Evolutionary conservation across 2,797 vertebrate species (phyloP).

Genomic region (Chaetophractus vellerosus): DNA sequence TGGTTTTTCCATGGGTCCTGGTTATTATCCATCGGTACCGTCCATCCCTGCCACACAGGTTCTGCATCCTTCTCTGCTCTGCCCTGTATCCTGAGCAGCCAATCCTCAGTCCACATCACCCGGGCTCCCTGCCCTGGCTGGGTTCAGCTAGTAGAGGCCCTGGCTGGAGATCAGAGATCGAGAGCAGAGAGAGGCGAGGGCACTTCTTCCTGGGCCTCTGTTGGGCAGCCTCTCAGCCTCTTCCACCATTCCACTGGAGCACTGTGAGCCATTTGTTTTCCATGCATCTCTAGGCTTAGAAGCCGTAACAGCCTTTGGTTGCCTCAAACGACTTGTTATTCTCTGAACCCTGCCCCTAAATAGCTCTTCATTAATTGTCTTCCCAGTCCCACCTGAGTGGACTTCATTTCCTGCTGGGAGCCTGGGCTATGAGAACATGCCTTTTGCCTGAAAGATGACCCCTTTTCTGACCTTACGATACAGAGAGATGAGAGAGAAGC

Average conservation of each 20-base stretch:
- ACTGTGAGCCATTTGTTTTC: background rate
- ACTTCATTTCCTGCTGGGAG: conserved; percentile 10
- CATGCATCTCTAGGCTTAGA: background rate
- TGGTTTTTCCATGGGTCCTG: conserved; percentile 11
- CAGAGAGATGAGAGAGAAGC: background rate
- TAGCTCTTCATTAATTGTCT: conserved; percentile 2
- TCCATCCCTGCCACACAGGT: too few species aligned
- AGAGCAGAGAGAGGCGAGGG: background rate
- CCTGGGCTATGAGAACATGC: background rate
- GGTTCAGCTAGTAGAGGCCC: background rate
- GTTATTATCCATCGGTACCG: background rate
- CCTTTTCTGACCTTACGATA: background rate
- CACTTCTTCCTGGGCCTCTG: background rate
- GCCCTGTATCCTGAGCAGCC: background rate
- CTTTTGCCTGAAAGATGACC: background rate
- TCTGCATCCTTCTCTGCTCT: background rate
- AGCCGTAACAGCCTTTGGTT: background rate
- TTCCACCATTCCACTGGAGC: background rate
- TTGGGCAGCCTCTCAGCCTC: background rate
- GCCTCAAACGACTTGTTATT: background rate
- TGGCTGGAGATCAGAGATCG: background rate
- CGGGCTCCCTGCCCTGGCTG: background rate
- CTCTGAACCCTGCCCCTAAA: background rate
- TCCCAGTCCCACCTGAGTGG: background rate
- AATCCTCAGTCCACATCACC: background rate